These are phyloP conservation scores for Pristionchus fissidentatus DNA, from an alignment of 2,888 invertebrate genomes.

Conservation along the genomic window DNA sequence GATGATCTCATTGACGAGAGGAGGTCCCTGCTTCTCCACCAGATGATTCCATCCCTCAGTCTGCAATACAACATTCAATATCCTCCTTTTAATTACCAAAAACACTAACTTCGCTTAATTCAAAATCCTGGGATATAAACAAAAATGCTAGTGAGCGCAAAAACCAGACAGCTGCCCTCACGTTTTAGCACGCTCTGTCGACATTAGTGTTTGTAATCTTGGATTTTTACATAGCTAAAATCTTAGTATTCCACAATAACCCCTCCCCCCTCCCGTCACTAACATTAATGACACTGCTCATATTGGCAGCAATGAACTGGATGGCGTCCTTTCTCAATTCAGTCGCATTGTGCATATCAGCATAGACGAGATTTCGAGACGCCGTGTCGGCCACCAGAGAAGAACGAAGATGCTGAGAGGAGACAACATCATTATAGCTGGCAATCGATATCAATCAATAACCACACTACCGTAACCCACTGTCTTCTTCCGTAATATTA, in stretches of 20 bases:
- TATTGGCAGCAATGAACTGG: conserved; percentile 66
- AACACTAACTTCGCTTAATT: no score
- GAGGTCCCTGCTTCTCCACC: conserved; percentile 56
- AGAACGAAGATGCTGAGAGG: conserved; percentile 64
- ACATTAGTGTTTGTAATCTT: no score
- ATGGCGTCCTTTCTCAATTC: conserved; percentile 73
- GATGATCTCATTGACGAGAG: conserved; percentile 37
- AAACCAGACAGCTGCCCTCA: neutral
- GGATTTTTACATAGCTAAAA: neutral
- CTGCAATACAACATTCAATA: conserved; percentile 55
- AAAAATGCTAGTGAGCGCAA: neutral
- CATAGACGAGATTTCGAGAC: conserved; percentile 69
- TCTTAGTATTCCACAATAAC: neutral
- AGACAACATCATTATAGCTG: neutral
- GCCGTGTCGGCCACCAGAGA: conserved; percentile 66
- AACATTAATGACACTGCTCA: conserved; percentile 59
- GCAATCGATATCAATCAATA: neutral
- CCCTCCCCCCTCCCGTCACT: conserved; percentile 22
- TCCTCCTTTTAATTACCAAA: no score
- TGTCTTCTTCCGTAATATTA: neutral
- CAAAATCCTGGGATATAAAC: no score
- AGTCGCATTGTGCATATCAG: conserved; percentile 70
- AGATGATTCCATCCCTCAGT: conserved; percentile 70
- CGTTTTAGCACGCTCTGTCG: no score
- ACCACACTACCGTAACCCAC: neutral